Percentiles rank a stretch among this genome's conserved stretches.
Conservation (phyloP, 2,888 invertebrate genomes). For the Peribatodes rhomboidaria region DNA sequence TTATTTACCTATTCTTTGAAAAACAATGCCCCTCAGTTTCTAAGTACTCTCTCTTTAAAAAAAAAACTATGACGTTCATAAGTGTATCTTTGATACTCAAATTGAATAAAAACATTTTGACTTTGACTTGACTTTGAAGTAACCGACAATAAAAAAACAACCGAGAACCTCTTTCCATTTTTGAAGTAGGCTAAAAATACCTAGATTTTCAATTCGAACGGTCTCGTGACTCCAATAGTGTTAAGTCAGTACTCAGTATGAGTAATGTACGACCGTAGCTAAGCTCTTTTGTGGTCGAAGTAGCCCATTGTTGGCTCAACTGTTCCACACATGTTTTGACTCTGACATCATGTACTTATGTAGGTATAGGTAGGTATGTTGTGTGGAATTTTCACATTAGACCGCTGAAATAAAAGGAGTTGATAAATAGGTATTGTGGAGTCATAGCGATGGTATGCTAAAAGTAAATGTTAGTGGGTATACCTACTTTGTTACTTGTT, state of each 20-base stretch:
- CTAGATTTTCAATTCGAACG: slow-evolving; percentile 8
- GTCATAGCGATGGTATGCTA: slow-evolving; percentile 36
- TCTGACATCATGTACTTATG: slow-evolving; percentile 72
- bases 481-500: slow-evolving; percentile 16
- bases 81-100: too few relatives aligned
- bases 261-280: slow-evolving; percentile 35
- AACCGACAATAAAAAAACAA: too few relatives aligned
- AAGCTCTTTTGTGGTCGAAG: slow-evolving; percentile 43
- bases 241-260: slow-evolving; percentile 11
- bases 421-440: slow-evolving; percentile 23
- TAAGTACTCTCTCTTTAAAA: too few relatives aligned
- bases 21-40: too few relatives aligned
- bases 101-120: too few relatives aligned
- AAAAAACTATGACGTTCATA: too few relatives aligned
- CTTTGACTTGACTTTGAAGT: too few relatives aligned
- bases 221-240: slow-evolving; percentile 15
- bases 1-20: too few relatives aligned
- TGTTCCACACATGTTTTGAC: slow-evolving; percentile 60
- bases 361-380: background rate
- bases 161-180: too few relatives aligned
- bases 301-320: slow-evolving; percentile 67
- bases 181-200: background rate
- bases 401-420: slow-evolving; percentile 34
- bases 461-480: slow-evolving; percentile 36
- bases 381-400: slow-evolving; percentile 45